Percentiles rank a stretch among this genome's conserved stretches.
Evolutionary conservation across 2,113 vertebrate genomes (phyloP).

Genomic region (Catharus minimus): DNA sequence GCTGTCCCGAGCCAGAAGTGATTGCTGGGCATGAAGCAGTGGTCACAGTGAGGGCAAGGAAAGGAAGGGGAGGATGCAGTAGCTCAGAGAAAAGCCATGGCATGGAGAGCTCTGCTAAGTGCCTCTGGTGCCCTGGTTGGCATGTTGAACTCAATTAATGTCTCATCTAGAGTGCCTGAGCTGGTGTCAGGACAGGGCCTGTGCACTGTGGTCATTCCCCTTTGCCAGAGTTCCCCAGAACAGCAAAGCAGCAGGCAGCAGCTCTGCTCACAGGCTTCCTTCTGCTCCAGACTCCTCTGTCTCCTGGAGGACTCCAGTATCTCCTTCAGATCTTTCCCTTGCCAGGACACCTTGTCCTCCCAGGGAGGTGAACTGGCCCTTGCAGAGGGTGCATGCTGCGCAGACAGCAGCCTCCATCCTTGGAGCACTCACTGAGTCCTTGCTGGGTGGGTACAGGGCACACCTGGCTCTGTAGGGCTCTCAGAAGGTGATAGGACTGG

Average conservation of each 20-base stretch:
- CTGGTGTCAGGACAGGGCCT: not conserved
- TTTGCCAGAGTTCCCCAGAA: not conserved
- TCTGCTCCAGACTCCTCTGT: not conserved
- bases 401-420: not conserved
- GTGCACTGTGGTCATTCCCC: accelerated
- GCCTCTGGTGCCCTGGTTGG: accelerated
- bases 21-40: not conserved
- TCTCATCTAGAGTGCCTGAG: not conserved
- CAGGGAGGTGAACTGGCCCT: not conserved
- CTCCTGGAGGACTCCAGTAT: not conserved
- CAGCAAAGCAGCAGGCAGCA: not conserved
- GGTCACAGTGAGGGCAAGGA: not conserved
- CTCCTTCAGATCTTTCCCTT: not conserved
- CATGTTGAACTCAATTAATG: not conserved
- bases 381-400: not conserved
- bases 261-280: not conserved
- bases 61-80: not conserved
- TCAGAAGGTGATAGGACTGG: not conserved
- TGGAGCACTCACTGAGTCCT: not conserved
- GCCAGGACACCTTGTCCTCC: not conserved
- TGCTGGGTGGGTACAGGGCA: not conserved
- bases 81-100: not conserved
- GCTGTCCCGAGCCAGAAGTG: not conserved
- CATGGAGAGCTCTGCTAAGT: not conserved
- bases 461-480: no score